Base-by-base conservation (phyloP, 2,888 invertebrate genomes). In the Aphodius granarius region DNA sequence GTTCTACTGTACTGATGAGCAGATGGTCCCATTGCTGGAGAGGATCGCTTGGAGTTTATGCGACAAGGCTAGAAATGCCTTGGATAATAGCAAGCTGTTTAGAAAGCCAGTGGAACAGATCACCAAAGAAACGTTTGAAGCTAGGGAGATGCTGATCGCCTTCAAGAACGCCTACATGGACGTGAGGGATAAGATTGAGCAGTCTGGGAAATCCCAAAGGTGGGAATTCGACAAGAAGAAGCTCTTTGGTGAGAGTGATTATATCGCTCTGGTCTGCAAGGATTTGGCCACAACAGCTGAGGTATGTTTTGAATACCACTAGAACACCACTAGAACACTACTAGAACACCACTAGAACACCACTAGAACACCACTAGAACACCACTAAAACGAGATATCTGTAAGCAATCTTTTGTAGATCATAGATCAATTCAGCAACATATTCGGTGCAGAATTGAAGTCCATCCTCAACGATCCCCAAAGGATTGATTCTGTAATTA, bases 191-290 rank as follows among this genome's bases (percentile, higher is more conserved):
- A 92, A 92, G 81, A 97, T 97, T 78, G 97, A 97, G 86, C 86
- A 92, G 16, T 94, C 95, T 1, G 96, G 95, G 0, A 94, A 95
- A 80, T 95, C 95, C 21, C 91, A 92, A 3, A 90, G 97, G 9
- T 97, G 97, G 97, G 97, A 97, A 86, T 98, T 97, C 86, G 95
- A 97, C 83, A 93, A 94, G 81, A 91, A 91, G 15, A 89, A 91
- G 65, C 88, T 98, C 23, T 97, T 97, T 86, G 92, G 92, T 1
- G 91, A 92, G 76, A 96, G 97, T 0, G 96, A 97, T 83, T 97
- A 97, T 82, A 94, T 97, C 80, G 92, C 93, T 1, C 89, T 90
- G 6, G 95, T 97, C 9, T 95, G 95, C 77, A 89, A 90, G 71
- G 95, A 97, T 83, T 88, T 97, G 62, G 90, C 93, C n/a, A 91